Evolutionary conservation across 2,113 vertebrate species (phyloP).

Genomic region (Pterocles orientalis): DNA sequence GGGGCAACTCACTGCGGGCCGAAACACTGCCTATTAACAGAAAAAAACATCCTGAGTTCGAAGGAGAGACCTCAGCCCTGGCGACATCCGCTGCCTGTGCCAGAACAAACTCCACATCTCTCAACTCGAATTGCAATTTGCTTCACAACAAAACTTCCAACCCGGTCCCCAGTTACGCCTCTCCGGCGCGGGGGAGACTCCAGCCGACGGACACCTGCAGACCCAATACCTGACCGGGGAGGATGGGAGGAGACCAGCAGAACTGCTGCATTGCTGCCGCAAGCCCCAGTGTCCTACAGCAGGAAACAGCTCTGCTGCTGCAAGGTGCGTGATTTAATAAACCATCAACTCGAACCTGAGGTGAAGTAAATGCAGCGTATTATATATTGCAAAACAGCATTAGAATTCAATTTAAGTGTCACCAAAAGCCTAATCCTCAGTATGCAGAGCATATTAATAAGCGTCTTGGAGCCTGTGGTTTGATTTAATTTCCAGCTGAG

Average conservation of each 20-base stretch:
- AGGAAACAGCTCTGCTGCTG: neutral
- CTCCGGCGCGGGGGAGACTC: neutral
- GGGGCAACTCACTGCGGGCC: neutral
- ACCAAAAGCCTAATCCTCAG: constrained; percentile 57
- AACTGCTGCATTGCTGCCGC: constrained; percentile 11
- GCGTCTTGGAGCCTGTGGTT: constrained; percentile 27
- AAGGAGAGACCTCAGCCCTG: neutral
- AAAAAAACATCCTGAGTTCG: neutral
- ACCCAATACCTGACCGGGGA: constrained; percentile 19
- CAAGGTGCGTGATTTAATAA: constrained; percentile 66
- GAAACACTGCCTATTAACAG: neutral
- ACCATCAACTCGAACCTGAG: constrained; percentile 66
- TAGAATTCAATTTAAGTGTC: constrained; percentile 71
- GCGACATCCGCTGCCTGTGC: neutral
- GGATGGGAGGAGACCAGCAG: constrained; percentile 39
- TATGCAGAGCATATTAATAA: constrained; percentile 53
- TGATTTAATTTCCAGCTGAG: constrained; percentile 50
- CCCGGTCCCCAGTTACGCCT: neutral
- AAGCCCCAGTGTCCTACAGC: neutral
- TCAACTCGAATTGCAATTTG: neutral
- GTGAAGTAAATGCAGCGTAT: constrained; percentile 60
- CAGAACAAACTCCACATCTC: neutral
- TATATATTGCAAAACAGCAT: constrained; percentile 71
- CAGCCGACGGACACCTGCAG: neutral
- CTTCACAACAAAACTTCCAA: neutral